These are phyloP conservation scores for Uromys caudimaculatus DNA, from an alignment of 2,797 vertebrate species.

Conservation along the genomic window DNA sequence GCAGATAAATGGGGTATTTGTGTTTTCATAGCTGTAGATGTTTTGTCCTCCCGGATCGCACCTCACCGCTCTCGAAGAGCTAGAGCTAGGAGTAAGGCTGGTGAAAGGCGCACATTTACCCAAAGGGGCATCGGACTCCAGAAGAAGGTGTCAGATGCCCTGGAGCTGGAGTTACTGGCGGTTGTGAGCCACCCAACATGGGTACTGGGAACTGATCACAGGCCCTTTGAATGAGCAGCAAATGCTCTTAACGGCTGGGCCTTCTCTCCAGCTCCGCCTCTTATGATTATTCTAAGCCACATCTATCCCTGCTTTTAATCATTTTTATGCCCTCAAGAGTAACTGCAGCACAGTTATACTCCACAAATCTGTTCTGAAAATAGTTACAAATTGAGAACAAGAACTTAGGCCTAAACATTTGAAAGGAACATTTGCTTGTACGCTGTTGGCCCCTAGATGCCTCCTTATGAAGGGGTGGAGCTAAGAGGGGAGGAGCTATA, in stretches of 20 bases:
- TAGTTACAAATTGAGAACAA: background rate
- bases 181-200: too few relatives aligned
- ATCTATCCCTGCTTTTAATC: background rate
- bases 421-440: background rate
- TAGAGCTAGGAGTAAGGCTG: background rate
- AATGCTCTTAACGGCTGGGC: background rate
- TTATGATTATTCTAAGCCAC: background rate
- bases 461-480: background rate
- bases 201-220: background rate
- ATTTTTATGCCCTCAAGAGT: background rate
- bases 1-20: background rate
- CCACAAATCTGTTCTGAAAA: background rate
- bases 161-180: background rate
- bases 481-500: background rate
- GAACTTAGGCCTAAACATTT: background rate
- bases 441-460: background rate
- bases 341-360: background rate
- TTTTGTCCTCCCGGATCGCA: background rate
- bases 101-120: background rate
- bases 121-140: background rate
- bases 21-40: background rate
- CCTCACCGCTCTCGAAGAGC: fast-evolving
- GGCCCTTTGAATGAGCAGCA: background rate
- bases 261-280: background rate
- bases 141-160: background rate